Base-by-base conservation (phyloP, 2,113 vertebrate species). In the Nibea albiflora region DNA sequence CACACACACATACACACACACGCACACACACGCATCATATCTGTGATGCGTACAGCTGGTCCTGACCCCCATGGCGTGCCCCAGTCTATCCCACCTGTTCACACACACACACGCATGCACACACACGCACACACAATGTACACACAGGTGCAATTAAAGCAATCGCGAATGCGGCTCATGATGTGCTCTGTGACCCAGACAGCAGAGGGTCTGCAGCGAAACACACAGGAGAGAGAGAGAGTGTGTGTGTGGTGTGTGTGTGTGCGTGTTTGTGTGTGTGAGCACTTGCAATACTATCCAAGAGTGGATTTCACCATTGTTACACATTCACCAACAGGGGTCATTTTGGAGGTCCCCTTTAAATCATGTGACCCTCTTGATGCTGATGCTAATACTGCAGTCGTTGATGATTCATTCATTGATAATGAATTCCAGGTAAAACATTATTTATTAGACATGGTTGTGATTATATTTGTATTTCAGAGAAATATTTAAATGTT, bases 151-250 rank as follows among this genome's bases (percentile, higher is more conserved):
- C 88, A 92, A 92, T 93, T 92, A 93, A 92, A 92, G 84, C 88
- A 92, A 93, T 93, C 65, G 61, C 83, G 88, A 78, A 92, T 90
- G 89, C 84, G 47, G 81, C 88, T 88, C 88, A 88, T 91, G 90
- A 93, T 91, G 88, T 80, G 90, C 87, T 89, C 83, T 89, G 88
- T 93, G 90, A 93, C 90, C 89, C 89, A 89, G 89, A 92, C 91
- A 92, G 90, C 77, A 90, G 88, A 92, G 85, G 87, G 85, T 92
- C 89, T 90, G 71, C 84, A 81, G 76, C 53, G 49, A 62, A 83
- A 83, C 78, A 80, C 90, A 78, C 81, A 74, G 64, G 58, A 70
- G 53, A 42, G 58, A 64, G 26, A 1, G 69, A 11, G 78, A 46
- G 24, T 49, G 31, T 2, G 2, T 57, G 54, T 56, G 63, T 4